phyloP scores from a whole-genome alignment of 2,113 vertebrate species.

The Pao palembangensis region DNA sequence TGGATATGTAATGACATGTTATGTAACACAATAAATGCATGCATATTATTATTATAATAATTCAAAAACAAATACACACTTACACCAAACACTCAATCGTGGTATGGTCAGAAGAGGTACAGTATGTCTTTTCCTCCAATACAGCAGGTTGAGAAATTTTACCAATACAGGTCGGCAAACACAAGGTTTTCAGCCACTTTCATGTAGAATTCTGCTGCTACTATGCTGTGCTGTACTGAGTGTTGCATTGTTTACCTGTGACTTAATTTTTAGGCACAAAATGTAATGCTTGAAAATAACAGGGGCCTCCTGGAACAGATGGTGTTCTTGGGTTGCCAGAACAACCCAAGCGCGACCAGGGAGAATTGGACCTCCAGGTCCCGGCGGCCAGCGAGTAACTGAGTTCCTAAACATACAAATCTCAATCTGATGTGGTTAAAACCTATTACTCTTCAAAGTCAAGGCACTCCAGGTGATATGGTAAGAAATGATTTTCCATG shows the following conservation, averaged over 20 bases:
- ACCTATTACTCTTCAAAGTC: not conserved
- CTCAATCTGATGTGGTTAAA: slow-evolving; percentile 9
- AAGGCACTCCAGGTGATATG: slow-evolving; percentile 76
- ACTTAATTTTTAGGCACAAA: slow-evolving; percentile 24
- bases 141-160: too few relatives aligned
- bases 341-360: too few relatives aligned
- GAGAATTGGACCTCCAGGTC: slow-evolving; percentile 80
- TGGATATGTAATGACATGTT: too few relatives aligned
- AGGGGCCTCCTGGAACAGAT: slow-evolving; percentile 84
- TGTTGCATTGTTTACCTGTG: not conserved
- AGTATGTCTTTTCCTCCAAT: too few relatives aligned
- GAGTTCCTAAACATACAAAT: slow-evolving; percentile 19
- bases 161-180: not conserved
- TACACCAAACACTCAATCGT: too few relatives aligned
- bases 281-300: slow-evolving; percentile 33
- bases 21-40: too few relatives aligned
- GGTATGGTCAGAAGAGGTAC: too few relatives aligned
- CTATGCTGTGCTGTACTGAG: too few relatives aligned
- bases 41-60: too few relatives aligned
- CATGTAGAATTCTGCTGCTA: not conserved
- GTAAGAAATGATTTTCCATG: slow-evolving; percentile 46
- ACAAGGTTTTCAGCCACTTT: not conserved
- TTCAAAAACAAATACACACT: too few relatives aligned
- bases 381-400: slow-evolving; percentile 78
- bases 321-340: slow-evolving; percentile 86